A percentile compares a stretch with the other conserved stretches of the same genome.
Evolutionary conservation across 2,113 vertebrate species (phyloP).

Genomic region (Hepsetus odoe): DNA sequence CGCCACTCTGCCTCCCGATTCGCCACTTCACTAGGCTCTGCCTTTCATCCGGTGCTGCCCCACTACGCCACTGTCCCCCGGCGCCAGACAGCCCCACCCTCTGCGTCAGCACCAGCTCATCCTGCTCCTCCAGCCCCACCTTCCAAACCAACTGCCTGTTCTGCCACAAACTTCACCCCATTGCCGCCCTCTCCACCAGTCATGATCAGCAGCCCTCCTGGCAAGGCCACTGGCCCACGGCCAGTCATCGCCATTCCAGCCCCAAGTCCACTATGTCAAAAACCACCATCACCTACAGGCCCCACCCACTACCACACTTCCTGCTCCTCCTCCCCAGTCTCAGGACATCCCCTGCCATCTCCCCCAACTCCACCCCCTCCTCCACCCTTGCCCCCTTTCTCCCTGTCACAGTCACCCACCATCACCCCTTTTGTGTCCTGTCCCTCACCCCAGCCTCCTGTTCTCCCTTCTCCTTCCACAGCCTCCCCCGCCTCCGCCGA

Average conservation of each 20-base stretch:
- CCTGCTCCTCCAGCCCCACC: conserved; percentile 63
- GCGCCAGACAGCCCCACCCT: conserved; percentile 79
- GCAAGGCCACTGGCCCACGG: conserved; percentile 88
- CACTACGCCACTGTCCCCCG: conserved; percentile 93
- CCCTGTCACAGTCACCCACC: conserved; percentile 72
- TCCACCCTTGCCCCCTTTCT: conserved; percentile 66
- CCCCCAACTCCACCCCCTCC: conserved; percentile 76
- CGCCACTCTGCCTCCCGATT: conserved; percentile 95
- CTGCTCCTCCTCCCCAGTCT: conserved; percentile 76
- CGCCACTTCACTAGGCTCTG: conserved; percentile 94
- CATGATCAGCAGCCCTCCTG: conserved; percentile 97
- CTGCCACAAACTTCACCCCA: conserved; percentile 85
- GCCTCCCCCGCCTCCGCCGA: conserved; percentile 82
- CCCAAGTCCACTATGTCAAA: conserved; percentile 83
- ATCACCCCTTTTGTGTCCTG: conserved; percentile 72
- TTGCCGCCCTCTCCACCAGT: conserved; percentile 93
- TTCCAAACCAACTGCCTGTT: conserved; percentile 85
- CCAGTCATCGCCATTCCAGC: conserved; percentile 86
- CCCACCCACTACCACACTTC: conserved; percentile 76
- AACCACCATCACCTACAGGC: conserved; percentile 81
- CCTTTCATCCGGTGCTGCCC: conserved; percentile 96
- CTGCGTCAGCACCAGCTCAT: conserved; percentile 68
- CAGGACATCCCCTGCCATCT: conserved; percentile 77
- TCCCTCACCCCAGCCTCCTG: conserved; percentile 96
- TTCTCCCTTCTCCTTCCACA: conserved; percentile 98